Evolutionary conservation across 2,113 vertebrate genomes (phyloP).

Genomic region (Gymnobelideus leadbeateri): DNA sequence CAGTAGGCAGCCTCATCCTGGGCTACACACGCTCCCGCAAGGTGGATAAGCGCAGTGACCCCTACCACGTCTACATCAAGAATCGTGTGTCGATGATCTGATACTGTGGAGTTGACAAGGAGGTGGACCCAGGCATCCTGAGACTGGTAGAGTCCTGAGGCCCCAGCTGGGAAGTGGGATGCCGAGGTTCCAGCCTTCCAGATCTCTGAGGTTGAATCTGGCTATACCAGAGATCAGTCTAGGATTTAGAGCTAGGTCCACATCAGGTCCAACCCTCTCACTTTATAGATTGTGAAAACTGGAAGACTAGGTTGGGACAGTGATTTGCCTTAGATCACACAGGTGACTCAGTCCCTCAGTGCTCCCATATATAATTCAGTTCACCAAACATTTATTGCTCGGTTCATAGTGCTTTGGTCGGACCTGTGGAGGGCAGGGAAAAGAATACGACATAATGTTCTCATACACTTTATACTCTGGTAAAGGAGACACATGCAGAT

Average conservation of each 20-base stretch:
- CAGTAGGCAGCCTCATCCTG: slow-evolving; percentile 86
- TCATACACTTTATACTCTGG: background rate
- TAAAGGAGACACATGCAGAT: background rate
- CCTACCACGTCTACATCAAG: slow-evolving; percentile 88
- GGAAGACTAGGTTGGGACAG: background rate
- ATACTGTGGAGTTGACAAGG: background rate
- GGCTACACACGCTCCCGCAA: slow-evolving; percentile 86
- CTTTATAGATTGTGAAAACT: background rate
- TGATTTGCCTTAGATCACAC: background rate
- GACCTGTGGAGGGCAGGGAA: background rate
- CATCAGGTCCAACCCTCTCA: background rate
- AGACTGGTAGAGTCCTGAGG: background rate
- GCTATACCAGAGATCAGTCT: background rate
- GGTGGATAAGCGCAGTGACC: slow-evolving; percentile 86
- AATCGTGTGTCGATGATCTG: slow-evolving; percentile 87
- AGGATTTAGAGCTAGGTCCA: background rate
- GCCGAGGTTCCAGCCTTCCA: background rate
- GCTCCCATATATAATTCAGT: background rate
- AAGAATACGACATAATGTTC: background rate
- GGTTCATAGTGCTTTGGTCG: background rate
- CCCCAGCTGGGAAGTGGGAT: too few species aligned
- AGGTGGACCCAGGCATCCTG: background rate
- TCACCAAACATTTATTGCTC: too few species aligned
- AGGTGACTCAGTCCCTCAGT: background rate
- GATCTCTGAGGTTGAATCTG: background rate